Percentiles rank a stretch among this genome's conserved stretches.
These are phyloP conservation scores for Chaetops frenatus DNA, from an alignment of 2,113 vertebrate genomes.

Conservation along the genomic window DNA sequence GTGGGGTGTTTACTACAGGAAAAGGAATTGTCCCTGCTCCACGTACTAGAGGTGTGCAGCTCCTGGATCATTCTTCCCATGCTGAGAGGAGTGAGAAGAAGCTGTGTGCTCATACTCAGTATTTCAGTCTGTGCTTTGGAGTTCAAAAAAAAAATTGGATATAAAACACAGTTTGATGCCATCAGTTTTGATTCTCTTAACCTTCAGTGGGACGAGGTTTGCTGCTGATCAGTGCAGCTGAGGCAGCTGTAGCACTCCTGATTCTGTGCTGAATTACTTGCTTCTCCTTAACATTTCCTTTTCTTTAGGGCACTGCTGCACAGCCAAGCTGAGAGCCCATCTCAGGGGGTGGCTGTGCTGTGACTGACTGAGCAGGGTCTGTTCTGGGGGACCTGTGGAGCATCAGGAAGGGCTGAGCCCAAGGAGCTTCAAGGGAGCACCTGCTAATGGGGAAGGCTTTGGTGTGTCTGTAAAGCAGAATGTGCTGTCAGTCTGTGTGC, in stretches of 20 bases:
- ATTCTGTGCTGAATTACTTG: neutral
- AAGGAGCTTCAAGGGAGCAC: neutral
- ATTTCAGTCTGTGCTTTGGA: neutral
- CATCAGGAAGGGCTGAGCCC: neutral
- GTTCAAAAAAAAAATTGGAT: neutral
- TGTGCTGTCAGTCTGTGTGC: neutral
- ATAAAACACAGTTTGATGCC: neutral
- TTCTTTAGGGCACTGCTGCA: neutral
- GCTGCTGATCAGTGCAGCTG: neutral
- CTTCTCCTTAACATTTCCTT: neutral
- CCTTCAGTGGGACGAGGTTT: too few relatives aligned
- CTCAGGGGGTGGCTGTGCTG: neutral
- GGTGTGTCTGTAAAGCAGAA: neutral
- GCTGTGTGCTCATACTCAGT: neutral
- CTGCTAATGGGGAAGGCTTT: neutral
- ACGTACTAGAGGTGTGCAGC: neutral
- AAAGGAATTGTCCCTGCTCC: neutral
- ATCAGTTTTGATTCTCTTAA: neutral
- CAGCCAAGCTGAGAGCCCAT: neutral
- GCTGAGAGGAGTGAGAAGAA: neutral
- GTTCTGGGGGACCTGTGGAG: neutral
- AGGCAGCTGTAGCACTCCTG: neutral
- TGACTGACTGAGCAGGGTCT: neutral
- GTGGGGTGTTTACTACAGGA: fast-evolving
- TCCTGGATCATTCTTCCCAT: neutral